These are phyloP conservation scores for Argyrosomus regius DNA, from an alignment of 2,797 vertebrate genomes.

Conservation along the genomic window DNA sequence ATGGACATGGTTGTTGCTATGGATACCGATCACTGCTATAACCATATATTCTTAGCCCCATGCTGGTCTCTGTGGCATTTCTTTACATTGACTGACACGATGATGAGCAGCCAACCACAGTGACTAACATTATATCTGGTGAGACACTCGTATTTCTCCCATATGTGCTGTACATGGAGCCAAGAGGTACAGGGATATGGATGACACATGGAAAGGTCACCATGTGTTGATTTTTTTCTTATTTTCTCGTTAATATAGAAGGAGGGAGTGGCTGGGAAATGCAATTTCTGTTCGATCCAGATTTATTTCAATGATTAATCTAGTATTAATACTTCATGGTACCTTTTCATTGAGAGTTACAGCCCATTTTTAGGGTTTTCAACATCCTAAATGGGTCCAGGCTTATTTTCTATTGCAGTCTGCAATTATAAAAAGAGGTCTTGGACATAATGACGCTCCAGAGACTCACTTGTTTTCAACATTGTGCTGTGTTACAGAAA, in stretches of 20 bases:
- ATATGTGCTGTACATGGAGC: not conserved
- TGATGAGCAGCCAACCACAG: not conserved
- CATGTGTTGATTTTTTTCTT: not conserved
- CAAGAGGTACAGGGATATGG: not conserved
- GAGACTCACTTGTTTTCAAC: not conserved
- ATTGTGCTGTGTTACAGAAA: not conserved
- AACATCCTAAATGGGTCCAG: not conserved
- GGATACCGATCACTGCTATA: constrained; percentile 22
- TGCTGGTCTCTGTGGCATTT: not conserved
- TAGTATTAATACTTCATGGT: not conserved
- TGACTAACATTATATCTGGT: not conserved
- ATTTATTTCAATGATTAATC: not conserved
- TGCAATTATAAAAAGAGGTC: not conserved
- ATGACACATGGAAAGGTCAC: not conserved
- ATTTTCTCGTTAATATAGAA: not conserved
- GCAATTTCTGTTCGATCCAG: not conserved
- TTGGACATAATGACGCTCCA: not conserved
- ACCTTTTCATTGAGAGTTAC: not conserved
- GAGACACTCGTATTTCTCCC: not conserved
- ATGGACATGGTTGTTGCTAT: constrained; percentile 30
- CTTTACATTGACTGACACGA: not conserved
- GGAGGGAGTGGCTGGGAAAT: no score
- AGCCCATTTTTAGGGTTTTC: not conserved
- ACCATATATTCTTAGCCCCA: not conserved
- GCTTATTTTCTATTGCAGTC: not conserved